Base-by-base conservation (phyloP, 2,797 vertebrate species). In the Oryzias sinensis region DNA sequence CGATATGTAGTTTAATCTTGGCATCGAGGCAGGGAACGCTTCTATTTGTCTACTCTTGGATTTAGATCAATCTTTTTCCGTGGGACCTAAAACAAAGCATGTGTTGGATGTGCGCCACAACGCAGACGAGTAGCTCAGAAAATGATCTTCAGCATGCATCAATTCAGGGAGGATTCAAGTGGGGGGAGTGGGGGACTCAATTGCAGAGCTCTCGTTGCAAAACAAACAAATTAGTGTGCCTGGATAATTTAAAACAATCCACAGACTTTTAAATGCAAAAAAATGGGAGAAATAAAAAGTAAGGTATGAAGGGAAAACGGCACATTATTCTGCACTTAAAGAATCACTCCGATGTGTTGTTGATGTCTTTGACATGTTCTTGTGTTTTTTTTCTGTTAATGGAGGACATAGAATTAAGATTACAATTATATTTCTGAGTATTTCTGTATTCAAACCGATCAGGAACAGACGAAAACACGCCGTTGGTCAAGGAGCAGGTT, bases 61-160 rank as follows among this genome's bases (percentile, higher is more conserved):
- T 86, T 81, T 71, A 71, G 60, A 80, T 71, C 81, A 76, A 71
- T 86, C 62, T 82, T 74, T 70, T 83, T 82, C 75, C 56, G 83
- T 69, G 82, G 82, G 80, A 88, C 76, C 70, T 68, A 70, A 88
- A 88, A 87, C 86, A 89, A 87, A 88, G 88, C 76, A 41, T 71
- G 65, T 46, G 70, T 79, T 90, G 88, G 88, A 86, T 72, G 63
- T 49, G 67, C 81, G 84, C 87, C 87, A 90, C 82, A 74, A 71
- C 77, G 78, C 68, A 85, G 74, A 82, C 76, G 76, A 86, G 77
- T 71, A 72, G 80, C 85, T 79, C 82, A 79, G 84, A 87, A 85
- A 84, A 85, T 82, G 74, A 89, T 89, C 83, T 80, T 80, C 70
- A 68, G 72, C 69, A 40, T 67, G 72, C 79, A 85, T 83, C 74